A percentile compares a stretch with the other conserved stretches of the same genome.
Conservation (phyloP, 1,140 invertebrate species). For the Platyscapa corneri region DNA sequence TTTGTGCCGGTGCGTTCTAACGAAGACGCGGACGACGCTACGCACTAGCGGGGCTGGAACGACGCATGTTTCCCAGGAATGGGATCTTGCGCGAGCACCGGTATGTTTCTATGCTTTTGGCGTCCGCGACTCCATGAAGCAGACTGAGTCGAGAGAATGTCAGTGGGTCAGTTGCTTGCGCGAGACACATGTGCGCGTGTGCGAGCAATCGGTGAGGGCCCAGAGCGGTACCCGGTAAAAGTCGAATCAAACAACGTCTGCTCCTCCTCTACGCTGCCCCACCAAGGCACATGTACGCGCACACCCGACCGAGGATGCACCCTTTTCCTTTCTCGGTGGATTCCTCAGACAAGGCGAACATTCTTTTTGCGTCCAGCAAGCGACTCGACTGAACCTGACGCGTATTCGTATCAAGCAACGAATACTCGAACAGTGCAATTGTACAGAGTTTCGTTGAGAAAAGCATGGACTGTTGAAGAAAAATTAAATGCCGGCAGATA, state of each 20-base stretch:
- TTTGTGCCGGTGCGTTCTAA: not conserved
- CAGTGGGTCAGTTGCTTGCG: constrained; percentile 69
- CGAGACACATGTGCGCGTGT: not conserved
- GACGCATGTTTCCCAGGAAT: not conserved
- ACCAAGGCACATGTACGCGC: not conserved
- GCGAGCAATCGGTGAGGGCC: constrained; percentile 33
- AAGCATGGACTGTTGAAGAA: too few species aligned
- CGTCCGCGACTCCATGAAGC: constrained; percentile 59
- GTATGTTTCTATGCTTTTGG: not conserved
- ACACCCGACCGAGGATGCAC: not conserved
- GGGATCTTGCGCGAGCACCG: not conserved
- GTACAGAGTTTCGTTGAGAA: too few species aligned
- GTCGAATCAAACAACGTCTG: not conserved
- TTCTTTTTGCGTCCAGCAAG: too few species aligned
- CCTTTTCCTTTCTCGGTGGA: not conserved
- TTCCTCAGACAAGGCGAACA: too few species aligned
- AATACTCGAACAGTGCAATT: too few species aligned
- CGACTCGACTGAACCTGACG: too few species aligned
- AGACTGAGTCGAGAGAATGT: constrained; percentile 64
- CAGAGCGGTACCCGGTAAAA: constrained; percentile 30
- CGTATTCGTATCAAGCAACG: too few species aligned
- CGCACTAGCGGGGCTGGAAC: not conserved
- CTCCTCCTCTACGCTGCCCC: not conserved
- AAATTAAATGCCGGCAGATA: too few species aligned
- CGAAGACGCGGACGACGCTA: not conserved